Evolutionary conservation across 2,797 vertebrate species (phyloP), one percentile per base, ranked within the genome.

Genomic region (Hybognathus amarus): DNA sequence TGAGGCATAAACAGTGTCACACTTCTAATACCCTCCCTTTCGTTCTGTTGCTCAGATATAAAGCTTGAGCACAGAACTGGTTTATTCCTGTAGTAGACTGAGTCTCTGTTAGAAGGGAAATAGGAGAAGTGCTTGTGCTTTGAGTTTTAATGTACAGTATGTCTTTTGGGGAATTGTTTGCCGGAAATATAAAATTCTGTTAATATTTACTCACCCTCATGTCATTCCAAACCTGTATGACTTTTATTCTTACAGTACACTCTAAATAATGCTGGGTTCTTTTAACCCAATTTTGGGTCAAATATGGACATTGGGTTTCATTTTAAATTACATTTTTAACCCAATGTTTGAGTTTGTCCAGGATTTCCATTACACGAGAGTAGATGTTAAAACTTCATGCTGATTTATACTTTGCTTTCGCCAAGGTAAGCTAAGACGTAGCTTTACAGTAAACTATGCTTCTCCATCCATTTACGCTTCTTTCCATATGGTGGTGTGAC

Each of bases 1-100:
- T 50, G 42, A 66, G 76, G 76, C 61, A 36, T 66, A 78, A 78
- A 78, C 61, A 78, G 27, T 36, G 76, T 66, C 1, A 8, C 40
- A 36, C 38, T 40, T 59, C 18, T 45, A 50, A 66, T 33, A 22
- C 12, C 3, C 42, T 66, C 64, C 20, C 77, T 67, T 67, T 79
- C 45, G 52, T 67, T 45, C 63, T 79, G 24, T n/a, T 47, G 2
- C n/a, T 45, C 38, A 61, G 36, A 59, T 63, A 42, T 11, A 64
- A 45, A 77, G 76, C 76, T 30, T 11, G 30, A 38, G 24, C 27
- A 79, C 20, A 36, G 27, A 66, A 36, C 40, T 79, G 61, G 27
- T 54, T 24, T 79, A 47, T 67, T 79, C 30, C 61, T 36, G 13
- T 10, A 50, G 40, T 18, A 78, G 50, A 27, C 38, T 8, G 24